These are phyloP conservation scores for Nephrotoma guestfalica DNA, from an alignment of 2,888 invertebrate genomes.

Conservation along the genomic window DNA sequence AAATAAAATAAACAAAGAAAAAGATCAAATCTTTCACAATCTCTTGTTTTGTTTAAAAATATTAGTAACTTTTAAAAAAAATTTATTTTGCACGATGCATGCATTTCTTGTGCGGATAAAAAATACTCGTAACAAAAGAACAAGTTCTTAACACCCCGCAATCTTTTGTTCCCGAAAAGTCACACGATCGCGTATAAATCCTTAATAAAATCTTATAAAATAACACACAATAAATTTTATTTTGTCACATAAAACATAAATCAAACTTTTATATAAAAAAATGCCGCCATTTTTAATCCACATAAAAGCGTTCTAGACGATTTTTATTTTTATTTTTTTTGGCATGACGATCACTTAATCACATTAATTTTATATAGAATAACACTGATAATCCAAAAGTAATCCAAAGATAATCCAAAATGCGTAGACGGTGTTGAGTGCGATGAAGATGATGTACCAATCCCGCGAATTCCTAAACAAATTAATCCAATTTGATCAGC, in stretches of 20 bases:
- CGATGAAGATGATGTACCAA: neutral
- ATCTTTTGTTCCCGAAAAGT: neutral
- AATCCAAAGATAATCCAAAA: neutral
- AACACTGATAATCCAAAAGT: neutral
- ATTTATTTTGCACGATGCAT: neutral
- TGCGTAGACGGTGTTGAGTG: neutral
- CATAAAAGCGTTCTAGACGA: neutral
- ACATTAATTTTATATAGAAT: neutral
- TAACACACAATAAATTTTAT: neutral
- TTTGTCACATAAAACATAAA: neutral
- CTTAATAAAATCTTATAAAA: neutral
- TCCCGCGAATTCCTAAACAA: neutral
- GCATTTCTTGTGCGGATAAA: neutral
- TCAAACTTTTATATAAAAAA: neutral
- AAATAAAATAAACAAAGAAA: neutral
- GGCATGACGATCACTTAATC: neutral
- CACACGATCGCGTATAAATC: conserved; percentile 1
- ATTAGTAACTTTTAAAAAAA: neutral
- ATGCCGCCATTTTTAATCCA: conserved; percentile 1
- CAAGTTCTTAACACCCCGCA: neutral
- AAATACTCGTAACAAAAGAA: neutral
- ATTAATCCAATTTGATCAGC: neutral
- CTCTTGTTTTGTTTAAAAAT: neutral
- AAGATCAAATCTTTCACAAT: neutral
- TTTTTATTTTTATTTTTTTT: neutral